Evolutionary conservation across 2,888 invertebrate species (phyloP).

Genomic region (Megamerina dolium): DNA sequence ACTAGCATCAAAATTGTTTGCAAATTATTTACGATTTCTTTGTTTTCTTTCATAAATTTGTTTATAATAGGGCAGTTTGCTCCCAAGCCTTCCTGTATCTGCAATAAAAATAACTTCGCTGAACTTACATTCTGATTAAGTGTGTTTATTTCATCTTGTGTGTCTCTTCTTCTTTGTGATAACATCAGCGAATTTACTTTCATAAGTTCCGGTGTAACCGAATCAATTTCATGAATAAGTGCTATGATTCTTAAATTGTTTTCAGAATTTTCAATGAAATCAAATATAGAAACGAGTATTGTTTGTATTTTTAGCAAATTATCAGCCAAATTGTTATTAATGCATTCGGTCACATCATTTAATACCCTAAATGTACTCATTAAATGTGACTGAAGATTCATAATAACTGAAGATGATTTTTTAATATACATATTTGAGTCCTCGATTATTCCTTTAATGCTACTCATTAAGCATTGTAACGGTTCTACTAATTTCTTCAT

Average conservation of each 20-base stretch:
- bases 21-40: constrained; percentile 29
- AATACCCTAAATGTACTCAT: constrained; percentile 40
- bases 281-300: constrained; percentile 36
- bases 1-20: constrained; percentile 29
- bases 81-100: constrained; percentile 34
- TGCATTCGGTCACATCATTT: constrained; percentile 35
- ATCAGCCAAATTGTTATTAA: constrained; percentile 23
- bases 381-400: constrained; percentile 36
- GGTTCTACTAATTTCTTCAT: constrained; percentile 23
- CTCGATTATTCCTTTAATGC: constrained; percentile 28
- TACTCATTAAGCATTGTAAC: constrained; percentile 29
- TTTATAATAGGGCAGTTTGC: constrained; percentile 27
- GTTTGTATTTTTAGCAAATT: constrained; percentile 34
- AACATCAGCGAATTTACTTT: constrained; percentile 13
- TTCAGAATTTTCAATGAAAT: constrained; percentile 42
- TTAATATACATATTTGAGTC: constrained; percentile 34
- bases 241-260: constrained; percentile 37
- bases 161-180: neutral
- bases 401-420: constrained; percentile 35
- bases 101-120: constrained; percentile 30
- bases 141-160: constrained; percentile 1
- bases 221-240: constrained; percentile 41
- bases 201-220: constrained; percentile 30
- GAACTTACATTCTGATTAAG: constrained; percentile 25
- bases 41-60: constrained; percentile 31